phyloP scores from a whole-genome alignment of 2,888 invertebrate species.

The Andrena bucephala region DNA sequence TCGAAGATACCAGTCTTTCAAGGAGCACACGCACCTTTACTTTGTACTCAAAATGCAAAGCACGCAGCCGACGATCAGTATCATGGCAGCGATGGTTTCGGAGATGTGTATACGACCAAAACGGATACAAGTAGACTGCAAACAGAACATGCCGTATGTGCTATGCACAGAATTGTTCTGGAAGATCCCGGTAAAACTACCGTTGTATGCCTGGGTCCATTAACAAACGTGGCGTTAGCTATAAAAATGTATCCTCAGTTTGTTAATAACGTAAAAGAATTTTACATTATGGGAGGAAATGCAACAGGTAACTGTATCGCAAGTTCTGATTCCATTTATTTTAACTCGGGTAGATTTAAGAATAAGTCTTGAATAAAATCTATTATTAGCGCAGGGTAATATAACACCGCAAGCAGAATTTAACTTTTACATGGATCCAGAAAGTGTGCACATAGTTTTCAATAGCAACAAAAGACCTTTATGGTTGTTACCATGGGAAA shows the following conservation, averaged over 20 bases:
- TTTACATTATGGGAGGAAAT: slow-evolving; percentile 93
- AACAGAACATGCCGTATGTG: slow-evolving; percentile 87
- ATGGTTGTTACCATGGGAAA: slow-evolving; percentile 90
- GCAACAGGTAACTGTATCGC: slow-evolving; percentile 87
- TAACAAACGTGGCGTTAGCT: slow-evolving; percentile 93
- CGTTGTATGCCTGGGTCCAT: slow-evolving; percentile 89
- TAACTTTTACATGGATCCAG: slow-evolving; percentile 92
- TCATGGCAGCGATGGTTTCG: slow-evolving; percentile 91
- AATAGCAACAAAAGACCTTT: slow-evolving; percentile 87
- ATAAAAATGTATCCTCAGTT: slow-evolving; percentile 90
- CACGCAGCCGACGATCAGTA: slow-evolving; percentile 84
- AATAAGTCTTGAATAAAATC: not conserved
- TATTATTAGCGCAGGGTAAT: slow-evolving; percentile 81
- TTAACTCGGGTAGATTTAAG: not conserved
- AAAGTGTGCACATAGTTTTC: slow-evolving; percentile 91
- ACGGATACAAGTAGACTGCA: slow-evolving; percentile 85
- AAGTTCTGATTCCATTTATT: not conserved
- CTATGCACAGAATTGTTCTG: slow-evolving; percentile 87
- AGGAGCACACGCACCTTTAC: slow-evolving; percentile 87
- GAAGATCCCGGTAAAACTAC: slow-evolving; percentile 87
- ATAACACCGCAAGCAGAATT: slow-evolving; percentile 89
- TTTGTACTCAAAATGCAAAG: slow-evolving; percentile 81
- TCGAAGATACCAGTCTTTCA: slow-evolving; percentile 90
- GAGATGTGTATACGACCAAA: slow-evolving; percentile 86
- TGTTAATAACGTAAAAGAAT: slow-evolving; percentile 87